Evolutionary conservation across 2,888 invertebrate genomes (phyloP), one percentile per base, ranked within the genome.

Genomic region (Cynaeus angustus): DNA sequence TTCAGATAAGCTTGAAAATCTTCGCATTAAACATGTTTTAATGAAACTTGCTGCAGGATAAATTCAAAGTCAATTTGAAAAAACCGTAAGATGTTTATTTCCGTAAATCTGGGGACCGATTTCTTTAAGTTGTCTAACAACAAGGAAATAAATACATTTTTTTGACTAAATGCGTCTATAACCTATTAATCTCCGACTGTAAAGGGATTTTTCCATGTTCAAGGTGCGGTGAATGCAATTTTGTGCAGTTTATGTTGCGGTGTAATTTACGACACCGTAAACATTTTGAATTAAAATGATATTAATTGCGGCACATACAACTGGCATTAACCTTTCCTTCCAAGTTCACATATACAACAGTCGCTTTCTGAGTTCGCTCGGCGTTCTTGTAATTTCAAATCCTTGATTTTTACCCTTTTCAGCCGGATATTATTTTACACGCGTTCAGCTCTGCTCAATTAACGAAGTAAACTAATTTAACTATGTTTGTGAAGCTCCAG

Each of bases 391-490:
- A 50, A 10, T 50, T 9, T n/a, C 26, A 53, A 53, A 53, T 30
- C 52, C 52, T 53, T 43, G 56, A 28, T 56, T 59, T 59, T 41
- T 66, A 10, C 43, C 48, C 12, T 30, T 30, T 13, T 55, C 59
- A 52, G 46, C 67, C 67, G 67, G 67, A 68, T 68, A 61, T 68
- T 61, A 61, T 68, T 67, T 67, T 67, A 43, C 67, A 67, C 59
- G 59, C 59, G 43, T 67, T 58, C 50, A 46, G 8, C 28, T 28
- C 28, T 59, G 67, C 59, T 67, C 59, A 52, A 59, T 59, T 67
- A 66, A 58, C 66, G 30, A 38, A 58, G 58, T 48, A 66, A 46
- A 66, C 58, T 67, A 67, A 59, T 67, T 67, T 43, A 52, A 61
- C 12, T 68, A 43, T 56, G 56, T 55, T 12, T 66, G 55, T 37